Percentiles rank a stretch among this genome's conserved stretches.
These are phyloP conservation scores for Malurus splendens DNA, from an alignment of 2,797 vertebrate species.

Conservation along the genomic window DNA sequence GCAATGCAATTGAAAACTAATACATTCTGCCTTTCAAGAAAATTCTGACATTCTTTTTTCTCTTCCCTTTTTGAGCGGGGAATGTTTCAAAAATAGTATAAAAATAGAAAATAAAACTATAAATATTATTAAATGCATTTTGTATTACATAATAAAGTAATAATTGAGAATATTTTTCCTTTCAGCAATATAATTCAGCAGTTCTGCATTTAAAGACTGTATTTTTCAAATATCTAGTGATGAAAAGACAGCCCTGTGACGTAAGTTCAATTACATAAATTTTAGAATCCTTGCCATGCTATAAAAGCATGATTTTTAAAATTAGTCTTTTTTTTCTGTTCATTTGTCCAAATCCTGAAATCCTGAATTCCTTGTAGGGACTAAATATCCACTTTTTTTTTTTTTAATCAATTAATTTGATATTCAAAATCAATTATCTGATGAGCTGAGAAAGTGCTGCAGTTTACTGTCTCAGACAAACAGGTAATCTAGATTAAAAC, in stretches of 20 bases:
- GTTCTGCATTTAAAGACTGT: conserved; percentile 8
- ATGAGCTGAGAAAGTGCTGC: neutral
- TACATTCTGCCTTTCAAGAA: neutral
- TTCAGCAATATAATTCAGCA: neutral
- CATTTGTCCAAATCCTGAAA: neutral
- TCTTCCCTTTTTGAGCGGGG: neutral
- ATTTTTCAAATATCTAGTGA: neutral
- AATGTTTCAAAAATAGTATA: neutral
- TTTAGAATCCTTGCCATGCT: neutral
- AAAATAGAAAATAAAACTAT: neutral
- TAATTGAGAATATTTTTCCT: neutral
- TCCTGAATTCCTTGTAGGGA: neutral
- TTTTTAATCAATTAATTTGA: neutral
- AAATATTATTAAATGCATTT: neutral
- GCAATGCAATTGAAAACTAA: neutral
- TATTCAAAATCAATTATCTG: neutral
- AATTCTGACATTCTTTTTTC: neutral
- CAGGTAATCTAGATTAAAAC: neutral
- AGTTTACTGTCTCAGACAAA: neutral
- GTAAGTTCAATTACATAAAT: conserved; percentile 16
- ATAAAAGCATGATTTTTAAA: neutral
- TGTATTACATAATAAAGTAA: neutral
- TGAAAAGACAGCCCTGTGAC: neutral
- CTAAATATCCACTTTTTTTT: neutral
- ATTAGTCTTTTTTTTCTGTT: neutral